Base-by-base conservation (phyloP, 2,113 vertebrate species). In the Myiopsitta monachus region DNA sequence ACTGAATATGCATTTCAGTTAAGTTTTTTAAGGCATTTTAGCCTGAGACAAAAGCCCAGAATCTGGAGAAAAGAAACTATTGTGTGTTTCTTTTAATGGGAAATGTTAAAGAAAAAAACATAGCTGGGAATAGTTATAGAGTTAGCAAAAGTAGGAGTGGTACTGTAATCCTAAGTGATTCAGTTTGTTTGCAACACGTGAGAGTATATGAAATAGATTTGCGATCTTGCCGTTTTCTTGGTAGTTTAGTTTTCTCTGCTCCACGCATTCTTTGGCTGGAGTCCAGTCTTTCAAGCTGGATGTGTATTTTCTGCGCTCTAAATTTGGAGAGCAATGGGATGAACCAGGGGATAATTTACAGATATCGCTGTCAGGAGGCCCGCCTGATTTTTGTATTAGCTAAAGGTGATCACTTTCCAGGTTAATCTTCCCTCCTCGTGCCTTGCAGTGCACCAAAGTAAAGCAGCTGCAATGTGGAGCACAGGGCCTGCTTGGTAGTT, bases 361-460 rank as follows among this genome's bases (percentile, higher is more conserved):
- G 87, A 73, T 92, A 94, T 96, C 79, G 87, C 52, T 87, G 80
- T 81, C 14, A 21, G 94, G 94, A 95, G 57, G 57, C 93, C 79
- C 90, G 66, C 85, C 94, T 97, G 97, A 43, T 93, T 86, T 81
- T 91, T 86, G 52, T 89, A 93, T 96, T 93, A 96, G 95, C 96
- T 70, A 8, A 88, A 95, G 93, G 82, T 76, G 83, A 88, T 91
- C 59, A 49, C 89, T 76, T 93, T 46, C 44, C 39, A 41, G 78
- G 92, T 94, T 96, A 81, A 87, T 94, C 63, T 95, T 89, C 87
- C 57, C 54, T 90, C 51, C 85, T 63, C 19, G 4, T 18, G 69
- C 84, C 77, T 87, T 92, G 70, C 90, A 78, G 63, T 73, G 75
- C 61, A 63, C 68, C 39, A 3, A 63, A 88, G 87, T 73, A 11